Conservation (phyloP, 2,888 invertebrate genomes). For the Nomada fucata region DNA sequence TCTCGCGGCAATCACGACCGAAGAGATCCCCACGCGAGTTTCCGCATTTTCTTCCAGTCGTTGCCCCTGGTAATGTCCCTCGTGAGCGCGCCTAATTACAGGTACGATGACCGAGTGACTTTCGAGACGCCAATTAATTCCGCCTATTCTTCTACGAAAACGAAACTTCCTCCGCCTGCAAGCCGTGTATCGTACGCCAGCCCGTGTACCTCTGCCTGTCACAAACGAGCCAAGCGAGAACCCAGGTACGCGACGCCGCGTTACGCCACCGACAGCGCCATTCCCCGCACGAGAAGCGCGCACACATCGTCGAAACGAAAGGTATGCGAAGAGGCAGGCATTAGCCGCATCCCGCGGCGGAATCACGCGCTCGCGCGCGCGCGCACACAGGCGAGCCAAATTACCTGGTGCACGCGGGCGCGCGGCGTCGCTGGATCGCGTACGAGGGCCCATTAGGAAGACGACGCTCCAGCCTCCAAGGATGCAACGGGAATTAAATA, state of each 20-base stretch:
- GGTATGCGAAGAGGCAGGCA: constrained; percentile 21
- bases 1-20: neutral
- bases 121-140: constrained; percentile 32
- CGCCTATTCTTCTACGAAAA: neutral
- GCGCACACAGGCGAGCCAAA: constrained; percentile 9
- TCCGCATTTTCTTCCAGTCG: constrained; percentile 28
- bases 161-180: neutral
- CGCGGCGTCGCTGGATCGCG: constrained; percentile 1
- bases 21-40: neutral
- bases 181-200: neutral
- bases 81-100: constrained; percentile 25
- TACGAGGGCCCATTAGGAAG: constrained; percentile 50
- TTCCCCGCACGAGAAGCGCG: neutral
- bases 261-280: neutral
- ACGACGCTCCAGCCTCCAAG: constrained; percentile 35
- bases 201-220: constrained; percentile 7
- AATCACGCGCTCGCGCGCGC: constrained; percentile 6
- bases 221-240: constrained; percentile 20
- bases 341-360: constrained; percentile 20
- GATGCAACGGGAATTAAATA: constrained; percentile 57
- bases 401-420: constrained; percentile 13
- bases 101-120: constrained; percentile 27
- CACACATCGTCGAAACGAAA: neutral
- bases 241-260: neutral
- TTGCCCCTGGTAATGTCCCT: neutral